These are phyloP conservation scores for Bibio marci DNA, from an alignment of 2,888 invertebrate species.

Conservation along the genomic window DNA sequence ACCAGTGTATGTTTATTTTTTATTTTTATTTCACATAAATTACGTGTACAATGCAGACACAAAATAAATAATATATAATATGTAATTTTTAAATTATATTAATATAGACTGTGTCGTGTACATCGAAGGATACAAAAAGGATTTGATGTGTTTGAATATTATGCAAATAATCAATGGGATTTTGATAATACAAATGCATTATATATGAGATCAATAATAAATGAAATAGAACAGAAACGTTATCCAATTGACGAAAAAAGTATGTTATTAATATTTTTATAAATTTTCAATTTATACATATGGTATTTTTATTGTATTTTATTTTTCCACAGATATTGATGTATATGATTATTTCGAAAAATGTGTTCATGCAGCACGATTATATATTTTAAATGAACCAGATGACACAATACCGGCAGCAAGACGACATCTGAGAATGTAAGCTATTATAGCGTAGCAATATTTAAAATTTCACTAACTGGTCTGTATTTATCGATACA, in stretches of 20 bases:
- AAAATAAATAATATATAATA: background rate
- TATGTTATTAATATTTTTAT: slow-evolving; percentile 7
- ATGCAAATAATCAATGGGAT: slow-evolving; percentile 84
- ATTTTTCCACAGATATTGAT: slow-evolving; percentile 37
- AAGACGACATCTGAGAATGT: slow-evolving; percentile 62
- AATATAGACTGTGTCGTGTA: slow-evolving; percentile 55
- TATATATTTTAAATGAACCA: slow-evolving; percentile 65
- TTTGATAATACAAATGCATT: slow-evolving; percentile 55
- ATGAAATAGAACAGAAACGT: slow-evolving; percentile 41
- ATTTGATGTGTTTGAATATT: slow-evolving; percentile 79
- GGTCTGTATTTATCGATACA: background rate
- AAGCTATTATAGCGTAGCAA: slow-evolving; percentile 22
- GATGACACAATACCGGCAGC: slow-evolving; percentile 69
- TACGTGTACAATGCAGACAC: background rate
- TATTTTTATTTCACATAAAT: background rate
- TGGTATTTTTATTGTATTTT: background rate
- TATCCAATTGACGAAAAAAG: slow-evolving; percentile 56
- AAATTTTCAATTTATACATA: no score
- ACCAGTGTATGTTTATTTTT: slow-evolving; percentile 51
- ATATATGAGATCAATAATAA: slow-evolving; percentile 38
- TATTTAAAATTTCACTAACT: background rate
- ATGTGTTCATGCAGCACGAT: slow-evolving; percentile 62
- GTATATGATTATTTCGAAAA: slow-evolving; percentile 66
- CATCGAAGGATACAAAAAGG: slow-evolving; percentile 72
- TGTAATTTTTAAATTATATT: slow-evolving; percentile 2